Conservation (phyloP, 1,140 invertebrate species). For the Saccostrea echinata region DNA sequence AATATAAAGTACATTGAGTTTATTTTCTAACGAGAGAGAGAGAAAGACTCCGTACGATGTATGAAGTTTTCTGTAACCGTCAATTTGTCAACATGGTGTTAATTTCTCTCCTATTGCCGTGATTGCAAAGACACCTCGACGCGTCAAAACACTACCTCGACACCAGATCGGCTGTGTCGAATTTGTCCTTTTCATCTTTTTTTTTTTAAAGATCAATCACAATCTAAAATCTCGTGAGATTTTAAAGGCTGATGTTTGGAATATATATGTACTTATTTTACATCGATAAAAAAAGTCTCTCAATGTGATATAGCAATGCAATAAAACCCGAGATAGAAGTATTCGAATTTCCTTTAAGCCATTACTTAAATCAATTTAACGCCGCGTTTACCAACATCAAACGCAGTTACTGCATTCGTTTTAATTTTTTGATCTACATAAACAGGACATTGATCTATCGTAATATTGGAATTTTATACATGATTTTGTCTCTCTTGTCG, state of each 20-base stretch:
- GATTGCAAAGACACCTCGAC: not conserved
- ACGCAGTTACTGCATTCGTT: conserved; percentile 18
- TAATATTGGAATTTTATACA: not conserved
- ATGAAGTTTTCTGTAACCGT: not conserved
- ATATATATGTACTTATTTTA: conserved; percentile 17
- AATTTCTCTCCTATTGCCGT: not conserved
- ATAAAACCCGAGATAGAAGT: conserved; percentile 27
- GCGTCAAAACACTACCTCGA: not conserved
- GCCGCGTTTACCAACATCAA: conserved; percentile 26
- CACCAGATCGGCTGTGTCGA: not conserved
- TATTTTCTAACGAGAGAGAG: too few relatives aligned
- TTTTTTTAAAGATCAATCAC: not conserved
- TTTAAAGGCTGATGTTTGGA: not conserved
- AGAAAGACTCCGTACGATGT: too few relatives aligned
- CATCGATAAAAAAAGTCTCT: not conserved
- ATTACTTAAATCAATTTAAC: conserved; percentile 38
- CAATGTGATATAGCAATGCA: not conserved
- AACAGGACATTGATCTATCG: conserved; percentile 6
- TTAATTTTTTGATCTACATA: conserved; percentile 10
- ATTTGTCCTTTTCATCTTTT: not conserved
- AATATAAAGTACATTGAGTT: too few relatives aligned
- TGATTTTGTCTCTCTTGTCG: not conserved
- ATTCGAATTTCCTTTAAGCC: conserved; percentile 29
- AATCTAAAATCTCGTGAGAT: not conserved
- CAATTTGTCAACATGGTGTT: not conserved